phyloP scores from a whole-genome alignment of 1,140 invertebrate genomes.

The Psilanteris sp. region DNA sequence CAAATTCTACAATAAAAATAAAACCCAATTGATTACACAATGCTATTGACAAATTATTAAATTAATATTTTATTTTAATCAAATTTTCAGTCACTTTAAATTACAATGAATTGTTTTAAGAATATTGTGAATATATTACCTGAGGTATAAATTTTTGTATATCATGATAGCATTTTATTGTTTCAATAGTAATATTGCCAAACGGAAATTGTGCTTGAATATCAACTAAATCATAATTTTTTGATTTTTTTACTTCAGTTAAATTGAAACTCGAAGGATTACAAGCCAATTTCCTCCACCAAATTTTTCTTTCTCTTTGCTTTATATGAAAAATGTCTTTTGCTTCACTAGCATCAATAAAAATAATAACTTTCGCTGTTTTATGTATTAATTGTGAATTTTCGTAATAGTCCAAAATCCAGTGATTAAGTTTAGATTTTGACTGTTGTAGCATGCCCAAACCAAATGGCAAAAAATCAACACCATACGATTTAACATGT shows the following conservation, averaged over 20 bases:
- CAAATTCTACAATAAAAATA: constrained; percentile 73
- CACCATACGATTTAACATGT: constrained; percentile 68
- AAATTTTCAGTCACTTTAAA: too few relatives aligned
- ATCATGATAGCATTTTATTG: constrained; percentile 68
- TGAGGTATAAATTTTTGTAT: constrained; percentile 64
- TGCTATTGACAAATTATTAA: too few relatives aligned
- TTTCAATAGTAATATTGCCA: constrained; percentile 71
- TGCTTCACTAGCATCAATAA: constrained; percentile 61
- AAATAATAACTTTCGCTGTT: constrained; percentile 67
- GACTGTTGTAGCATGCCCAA: constrained; percentile 76
- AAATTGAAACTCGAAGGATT: constrained; percentile 70
- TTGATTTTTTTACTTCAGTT: constrained; percentile 68
- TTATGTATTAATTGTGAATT: constrained; percentile 61
- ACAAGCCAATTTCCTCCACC: constrained; percentile 85
- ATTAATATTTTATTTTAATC: too few relatives aligned
- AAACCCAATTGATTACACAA: background rate
- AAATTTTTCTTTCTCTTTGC: constrained; percentile 87
- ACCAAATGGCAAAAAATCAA: constrained; percentile 80
- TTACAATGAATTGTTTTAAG: constrained; percentile 1
- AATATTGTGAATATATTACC: constrained; percentile 42
- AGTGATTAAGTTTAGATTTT: constrained; percentile 68
- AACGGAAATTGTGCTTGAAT: constrained; percentile 74
- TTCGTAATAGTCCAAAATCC: constrained; percentile 48
- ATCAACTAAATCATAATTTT: constrained; percentile 75
- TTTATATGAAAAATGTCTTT: constrained; percentile 83